These are phyloP conservation scores for Vimba vimba DNA, from an alignment of 2,113 vertebrate species.

Conservation along the genomic window DNA sequence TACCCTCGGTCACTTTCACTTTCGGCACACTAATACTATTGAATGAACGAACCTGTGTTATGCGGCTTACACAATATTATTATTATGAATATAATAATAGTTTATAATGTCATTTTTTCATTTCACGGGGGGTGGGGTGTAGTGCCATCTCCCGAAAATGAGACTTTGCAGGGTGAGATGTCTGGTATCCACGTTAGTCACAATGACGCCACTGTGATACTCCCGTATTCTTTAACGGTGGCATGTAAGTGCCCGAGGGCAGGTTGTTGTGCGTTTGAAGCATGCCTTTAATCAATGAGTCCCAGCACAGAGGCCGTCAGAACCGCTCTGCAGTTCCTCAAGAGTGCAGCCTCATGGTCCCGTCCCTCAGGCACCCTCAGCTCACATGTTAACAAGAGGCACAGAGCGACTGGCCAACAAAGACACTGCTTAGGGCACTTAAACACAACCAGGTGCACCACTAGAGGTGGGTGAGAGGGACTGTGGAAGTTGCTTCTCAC, in stretches of 20 bases:
- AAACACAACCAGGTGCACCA: slow-evolving; percentile 75
- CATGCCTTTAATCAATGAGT: slow-evolving; percentile 55
- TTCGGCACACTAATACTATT: too few relatives aligned
- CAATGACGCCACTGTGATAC: slow-evolving; percentile 20
- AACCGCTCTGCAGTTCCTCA: slow-evolving; percentile 61
- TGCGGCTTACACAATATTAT: too few relatives aligned
- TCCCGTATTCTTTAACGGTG: slow-evolving; percentile 40
- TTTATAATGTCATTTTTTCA: too few relatives aligned
- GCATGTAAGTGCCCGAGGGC: slow-evolving; percentile 47
- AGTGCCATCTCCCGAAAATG: too few relatives aligned
- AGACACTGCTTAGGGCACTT: slow-evolving; percentile 65
- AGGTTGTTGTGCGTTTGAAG: slow-evolving; percentile 41
- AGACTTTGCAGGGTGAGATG: too few relatives aligned
- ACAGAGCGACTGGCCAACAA: slow-evolving; percentile 65
- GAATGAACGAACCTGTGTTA: too few relatives aligned
- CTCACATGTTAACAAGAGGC: slow-evolving; percentile 71
- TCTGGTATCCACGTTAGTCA: slow-evolving; percentile 27
- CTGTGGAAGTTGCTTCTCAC: not conserved
- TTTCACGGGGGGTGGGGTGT: too few relatives aligned
- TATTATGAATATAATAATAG: too few relatives aligned
- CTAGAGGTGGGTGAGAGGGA: slow-evolving; percentile 24
- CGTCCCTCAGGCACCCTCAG: slow-evolving; percentile 52
- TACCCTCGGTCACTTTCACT: too few relatives aligned
- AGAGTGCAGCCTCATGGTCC: slow-evolving; percentile 21
- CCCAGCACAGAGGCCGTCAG: slow-evolving; percentile 43